A percentile compares a stretch with the other conserved stretches of the same genome.
These are phyloP conservation scores for Epinotia nisella DNA, from an alignment of 2,888 invertebrate species.

Conservation along the genomic window DNA sequence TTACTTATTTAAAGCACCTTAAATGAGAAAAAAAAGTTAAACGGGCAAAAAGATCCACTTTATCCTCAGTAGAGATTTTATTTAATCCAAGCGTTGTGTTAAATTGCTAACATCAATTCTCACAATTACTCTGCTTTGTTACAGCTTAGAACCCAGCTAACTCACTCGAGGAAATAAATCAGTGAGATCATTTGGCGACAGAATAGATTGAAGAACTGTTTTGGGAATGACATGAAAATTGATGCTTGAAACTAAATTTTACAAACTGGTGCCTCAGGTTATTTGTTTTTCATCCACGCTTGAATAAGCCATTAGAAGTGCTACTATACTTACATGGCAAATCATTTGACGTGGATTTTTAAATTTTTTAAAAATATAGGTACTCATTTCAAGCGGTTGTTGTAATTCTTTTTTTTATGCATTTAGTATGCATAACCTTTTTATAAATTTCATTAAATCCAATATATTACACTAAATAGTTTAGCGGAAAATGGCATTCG, in stretches of 20 bases:
- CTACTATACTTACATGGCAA: too few relatives aligned
- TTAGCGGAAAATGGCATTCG: too few relatives aligned
- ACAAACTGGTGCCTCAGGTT: not conserved
- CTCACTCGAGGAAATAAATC: not conserved
- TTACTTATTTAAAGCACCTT: constrained; percentile 40
- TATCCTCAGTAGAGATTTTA: constrained; percentile 45
- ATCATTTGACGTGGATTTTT: too few relatives aligned
- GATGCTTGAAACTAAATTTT: not conserved
- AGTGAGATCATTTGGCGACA: not conserved
- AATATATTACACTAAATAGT: too few relatives aligned
- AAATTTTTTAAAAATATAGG: too few relatives aligned
- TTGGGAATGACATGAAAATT: not conserved
- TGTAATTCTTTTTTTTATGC: too few relatives aligned
- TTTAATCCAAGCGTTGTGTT: constrained; percentile 44
- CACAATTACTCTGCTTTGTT: constrained; percentile 41
- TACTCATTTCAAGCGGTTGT: too few relatives aligned
- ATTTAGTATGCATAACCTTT: too few relatives aligned
- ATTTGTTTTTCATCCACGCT: too few relatives aligned
- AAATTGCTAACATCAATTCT: constrained; percentile 46
- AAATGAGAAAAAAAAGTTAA: constrained; percentile 42
- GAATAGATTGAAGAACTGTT: not conserved
- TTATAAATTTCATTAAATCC: too few relatives aligned
- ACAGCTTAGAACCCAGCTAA: constrained; percentile 7
- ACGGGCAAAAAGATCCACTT: constrained; percentile 42
- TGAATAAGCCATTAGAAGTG: too few relatives aligned